A percentile compares a stretch with the other conserved stretches of the same genome.
Evolutionary conservation across 2,888 invertebrate genomes (phyloP).

Genomic region (Ectobius pallidus): DNA sequence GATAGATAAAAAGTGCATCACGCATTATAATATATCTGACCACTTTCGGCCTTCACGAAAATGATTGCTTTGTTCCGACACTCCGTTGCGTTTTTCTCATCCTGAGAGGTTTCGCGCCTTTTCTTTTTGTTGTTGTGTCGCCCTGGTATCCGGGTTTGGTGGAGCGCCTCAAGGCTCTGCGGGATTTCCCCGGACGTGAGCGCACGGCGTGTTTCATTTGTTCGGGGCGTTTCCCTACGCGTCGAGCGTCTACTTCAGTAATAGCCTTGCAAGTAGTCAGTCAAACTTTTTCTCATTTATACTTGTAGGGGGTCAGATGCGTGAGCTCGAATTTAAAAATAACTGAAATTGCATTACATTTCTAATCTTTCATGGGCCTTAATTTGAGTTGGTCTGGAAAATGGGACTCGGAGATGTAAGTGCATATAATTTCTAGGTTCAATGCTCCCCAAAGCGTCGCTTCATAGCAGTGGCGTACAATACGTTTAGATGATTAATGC

Average conservation of each 20-base stretch:
- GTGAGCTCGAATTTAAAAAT: neutral
- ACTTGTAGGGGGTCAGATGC: too few species aligned
- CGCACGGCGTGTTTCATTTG: conserved; percentile 26
- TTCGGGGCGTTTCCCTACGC: conserved; percentile 1
- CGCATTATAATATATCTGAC: too few species aligned
- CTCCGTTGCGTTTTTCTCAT: conserved; percentile 7
- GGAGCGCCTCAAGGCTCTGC: conserved; percentile 37
- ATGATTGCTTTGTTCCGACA: neutral
- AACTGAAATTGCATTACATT: neutral
- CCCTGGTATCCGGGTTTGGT: conserved; percentile 35
- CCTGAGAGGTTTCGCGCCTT: neutral
- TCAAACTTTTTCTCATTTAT: neutral
- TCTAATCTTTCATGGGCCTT: neutral
- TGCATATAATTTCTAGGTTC: neutral
- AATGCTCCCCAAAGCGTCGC: too few species aligned
- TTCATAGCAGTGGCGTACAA: too few species aligned
- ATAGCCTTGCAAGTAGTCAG: neutral
- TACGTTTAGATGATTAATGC: too few species aligned
- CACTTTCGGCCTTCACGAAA: conserved; percentile 24
- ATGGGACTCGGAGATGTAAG: neutral
- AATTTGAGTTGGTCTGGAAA: neutral
- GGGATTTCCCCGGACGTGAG: conserved; percentile 35
- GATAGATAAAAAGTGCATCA: neutral
- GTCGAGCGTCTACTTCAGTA: neutral
- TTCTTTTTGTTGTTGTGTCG: neutral